phyloP scores from a whole-genome alignment of 1,140 invertebrate species.

The Heliconius congener region DNA sequence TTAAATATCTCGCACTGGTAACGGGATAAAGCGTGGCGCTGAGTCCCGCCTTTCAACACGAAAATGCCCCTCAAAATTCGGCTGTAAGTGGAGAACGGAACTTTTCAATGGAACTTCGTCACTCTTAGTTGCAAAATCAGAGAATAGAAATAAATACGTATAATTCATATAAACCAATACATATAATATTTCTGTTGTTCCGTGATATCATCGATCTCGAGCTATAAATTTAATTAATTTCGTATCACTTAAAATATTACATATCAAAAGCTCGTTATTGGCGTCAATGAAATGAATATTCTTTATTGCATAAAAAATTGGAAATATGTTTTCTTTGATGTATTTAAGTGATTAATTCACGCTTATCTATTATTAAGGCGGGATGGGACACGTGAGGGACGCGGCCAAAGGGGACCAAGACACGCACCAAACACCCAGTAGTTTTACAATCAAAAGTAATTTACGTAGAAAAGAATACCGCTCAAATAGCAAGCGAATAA shows the following conservation, averaged over 20 bases:
- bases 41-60: too few relatives aligned
- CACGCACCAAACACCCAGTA: constrained; percentile 56
- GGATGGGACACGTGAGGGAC: constrained; percentile 37
- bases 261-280: constrained; percentile 10
- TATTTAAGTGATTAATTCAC: constrained; percentile 40
- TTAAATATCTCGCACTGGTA: too few relatives aligned
- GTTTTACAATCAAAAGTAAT: constrained; percentile 54
- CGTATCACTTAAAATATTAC: background rate
- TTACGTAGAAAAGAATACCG: constrained; percentile 43
- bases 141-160: too few relatives aligned
- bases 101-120: too few relatives aligned
- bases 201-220: background rate
- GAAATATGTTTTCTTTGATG: constrained; percentile 17
- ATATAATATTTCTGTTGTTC: background rate
- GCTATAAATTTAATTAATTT: constrained; percentile 8
- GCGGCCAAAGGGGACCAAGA: constrained; percentile 47
- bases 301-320: constrained; percentile 21
- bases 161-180: background rate
- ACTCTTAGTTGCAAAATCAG: too few relatives aligned
- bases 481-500: constrained; percentile 42
- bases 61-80: too few relatives aligned
- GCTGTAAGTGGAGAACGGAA: too few relatives aligned
- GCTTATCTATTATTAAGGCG: constrained; percentile 39
- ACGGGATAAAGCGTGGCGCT: too few relatives aligned
- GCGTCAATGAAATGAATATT: constrained; percentile 8